phyloP scores from a whole-genome alignment of 2,113 vertebrate species.

The Peromyscus californicus region DNA sequence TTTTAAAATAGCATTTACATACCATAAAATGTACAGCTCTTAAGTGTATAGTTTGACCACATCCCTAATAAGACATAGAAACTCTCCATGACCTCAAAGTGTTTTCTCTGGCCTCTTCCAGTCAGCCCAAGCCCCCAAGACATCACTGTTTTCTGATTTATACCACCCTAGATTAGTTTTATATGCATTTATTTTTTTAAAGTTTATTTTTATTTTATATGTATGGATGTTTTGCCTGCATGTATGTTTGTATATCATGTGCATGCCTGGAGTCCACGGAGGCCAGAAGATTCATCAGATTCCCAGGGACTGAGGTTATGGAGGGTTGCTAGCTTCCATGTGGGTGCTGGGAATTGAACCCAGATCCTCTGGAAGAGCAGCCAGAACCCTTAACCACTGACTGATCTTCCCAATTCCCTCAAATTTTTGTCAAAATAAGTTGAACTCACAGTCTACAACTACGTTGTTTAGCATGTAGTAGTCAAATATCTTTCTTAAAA shows the following conservation, averaged over 20 bases:
- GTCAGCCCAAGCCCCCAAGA: not conserved
- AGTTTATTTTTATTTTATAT: not conserved
- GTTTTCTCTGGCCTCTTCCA: not conserved
- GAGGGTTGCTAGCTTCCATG: not conserved
- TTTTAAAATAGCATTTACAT: slow-evolving; percentile 21
- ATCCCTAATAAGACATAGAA: not conserved
- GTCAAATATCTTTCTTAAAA: slow-evolving; percentile 8
- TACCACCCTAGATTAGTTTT: slow-evolving; percentile 6
- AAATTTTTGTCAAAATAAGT: slow-evolving; percentile 44
- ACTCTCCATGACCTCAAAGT: not conserved
- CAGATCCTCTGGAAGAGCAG: not conserved
- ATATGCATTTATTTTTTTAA: not conserved
- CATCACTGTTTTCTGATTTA: slow-evolving; percentile 25
- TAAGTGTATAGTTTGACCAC: not conserved
- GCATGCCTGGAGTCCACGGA: not conserved
- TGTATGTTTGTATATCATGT: not conserved
- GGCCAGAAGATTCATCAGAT: not conserved
- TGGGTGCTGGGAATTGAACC: not conserved
- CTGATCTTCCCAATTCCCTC: not conserved
- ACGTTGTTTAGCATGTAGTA: slow-evolving; percentile 32
- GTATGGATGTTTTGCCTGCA: not conserved
- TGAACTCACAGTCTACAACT: not conserved
- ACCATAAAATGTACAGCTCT: not conserved
- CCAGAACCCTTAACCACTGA: not conserved
- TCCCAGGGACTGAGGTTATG: too few relatives aligned